phyloP scores from a whole-genome alignment of 2,797 vertebrate species.

The Catharus ustulatus region DNA sequence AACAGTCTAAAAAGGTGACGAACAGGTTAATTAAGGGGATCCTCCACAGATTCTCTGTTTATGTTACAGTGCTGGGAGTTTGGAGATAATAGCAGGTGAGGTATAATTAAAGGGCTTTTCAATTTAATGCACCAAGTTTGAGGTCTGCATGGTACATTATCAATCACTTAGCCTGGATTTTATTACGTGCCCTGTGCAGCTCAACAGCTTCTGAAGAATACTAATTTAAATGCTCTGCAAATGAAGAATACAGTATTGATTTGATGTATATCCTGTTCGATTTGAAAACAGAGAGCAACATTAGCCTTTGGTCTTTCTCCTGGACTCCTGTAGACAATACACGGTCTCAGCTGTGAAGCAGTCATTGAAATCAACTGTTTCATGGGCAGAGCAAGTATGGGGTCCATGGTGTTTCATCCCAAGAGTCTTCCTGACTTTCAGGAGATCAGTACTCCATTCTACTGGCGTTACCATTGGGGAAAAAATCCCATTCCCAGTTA shows the following conservation, averaged over 20 bases:
- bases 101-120: conserved; percentile 18
- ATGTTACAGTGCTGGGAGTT: not conserved
- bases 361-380: not conserved
- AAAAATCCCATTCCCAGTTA: not conserved
- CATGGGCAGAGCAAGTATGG: not conserved
- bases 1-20: not conserved
- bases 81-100: not conserved
- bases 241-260: not conserved
- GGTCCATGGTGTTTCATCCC: not conserved
- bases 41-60: not conserved
- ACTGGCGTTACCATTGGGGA: not conserved
- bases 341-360: not conserved
- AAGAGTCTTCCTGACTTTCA: not conserved
- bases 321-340: not conserved
- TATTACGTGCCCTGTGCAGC: not conserved
- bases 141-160: not conserved
- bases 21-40: not conserved
- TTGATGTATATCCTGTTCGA: not conserved
- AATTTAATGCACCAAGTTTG: not conserved
- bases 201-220: not conserved
- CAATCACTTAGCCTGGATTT: not conserved
- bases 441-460: accelerated
- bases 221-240: not conserved
- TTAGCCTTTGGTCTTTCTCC: not conserved
- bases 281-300: not conserved